A percentile compares a stretch with the other conserved stretches of the same genome.
Evolutionary conservation across 2,797 vertebrate species (phyloP).

Genomic region (Gorsachius magnificus): DNA sequence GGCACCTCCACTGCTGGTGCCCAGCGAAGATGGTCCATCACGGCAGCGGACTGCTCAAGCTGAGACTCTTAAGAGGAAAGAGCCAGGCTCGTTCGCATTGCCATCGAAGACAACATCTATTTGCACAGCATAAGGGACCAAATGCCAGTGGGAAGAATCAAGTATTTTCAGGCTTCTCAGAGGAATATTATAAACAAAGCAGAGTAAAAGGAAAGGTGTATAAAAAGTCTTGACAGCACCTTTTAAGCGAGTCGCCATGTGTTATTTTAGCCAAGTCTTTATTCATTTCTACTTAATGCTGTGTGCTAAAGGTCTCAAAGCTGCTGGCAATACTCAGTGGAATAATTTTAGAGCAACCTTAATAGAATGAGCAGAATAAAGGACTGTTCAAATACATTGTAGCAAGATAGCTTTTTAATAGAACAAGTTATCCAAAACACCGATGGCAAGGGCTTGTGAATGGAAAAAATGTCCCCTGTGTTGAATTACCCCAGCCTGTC

Average conservation of each 20-base stretch:
- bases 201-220: background rate
- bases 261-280: constrained; percentile 53
- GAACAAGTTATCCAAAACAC: constrained; percentile 53
- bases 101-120: background rate
- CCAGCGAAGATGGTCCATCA: background rate
- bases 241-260: constrained; percentile 21
- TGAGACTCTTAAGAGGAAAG: background rate
- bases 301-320: constrained; percentile 43
- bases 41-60: background rate
- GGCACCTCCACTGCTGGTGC: background rate
- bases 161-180: constrained; percentile 6
- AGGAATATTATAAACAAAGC: constrained; percentile 26
- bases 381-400: constrained; percentile 41
- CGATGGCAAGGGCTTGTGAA: constrained; percentile 6
- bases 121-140: background rate
- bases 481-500: constrained; percentile 42
- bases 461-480: constrained; percentile 48
- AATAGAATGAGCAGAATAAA: constrained; percentile 68
- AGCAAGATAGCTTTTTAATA: constrained; percentile 58
- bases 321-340: constrained; percentile 56
- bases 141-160: background rate
- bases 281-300: constrained; percentile 51
- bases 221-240: constrained; percentile 6
- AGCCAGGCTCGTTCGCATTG: background rate
- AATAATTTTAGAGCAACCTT: constrained; percentile 50